These are phyloP conservation scores for Struthio camelus DNA, from an alignment of 2,113 vertebrate genomes.

Conservation along the genomic window DNA sequence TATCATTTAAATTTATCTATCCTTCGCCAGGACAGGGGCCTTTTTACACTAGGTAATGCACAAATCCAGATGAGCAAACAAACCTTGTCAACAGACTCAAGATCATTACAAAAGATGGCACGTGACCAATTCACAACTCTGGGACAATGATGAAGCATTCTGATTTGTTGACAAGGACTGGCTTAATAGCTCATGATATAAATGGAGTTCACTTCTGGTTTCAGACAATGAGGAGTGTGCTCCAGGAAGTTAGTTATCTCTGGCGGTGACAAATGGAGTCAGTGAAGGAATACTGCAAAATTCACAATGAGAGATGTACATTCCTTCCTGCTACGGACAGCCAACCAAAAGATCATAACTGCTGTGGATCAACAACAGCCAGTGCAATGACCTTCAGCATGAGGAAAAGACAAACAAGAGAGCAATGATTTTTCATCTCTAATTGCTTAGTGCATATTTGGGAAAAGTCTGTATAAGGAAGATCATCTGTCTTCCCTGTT, in stretches of 20 bases:
- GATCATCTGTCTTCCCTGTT: conserved; percentile 22
- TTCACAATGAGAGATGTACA: accelerated
- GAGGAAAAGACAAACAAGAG: neutral
- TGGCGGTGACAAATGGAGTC: neutral
- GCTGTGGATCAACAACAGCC: neutral
- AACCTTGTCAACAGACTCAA: neutral
- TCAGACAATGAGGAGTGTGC: neutral
- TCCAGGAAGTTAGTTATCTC: neutral
- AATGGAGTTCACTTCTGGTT: neutral
- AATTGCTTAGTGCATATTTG: neutral
- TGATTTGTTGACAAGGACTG: neutral
- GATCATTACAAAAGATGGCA: neutral
- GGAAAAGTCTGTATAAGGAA: conserved; percentile 3
- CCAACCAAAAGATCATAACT: neutral
- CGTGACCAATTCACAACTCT: neutral
- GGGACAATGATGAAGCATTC: neutral
- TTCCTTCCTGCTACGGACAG: neutral
- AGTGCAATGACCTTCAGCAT: neutral
- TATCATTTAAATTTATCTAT: neutral
- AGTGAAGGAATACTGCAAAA: neutral
- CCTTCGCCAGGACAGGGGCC: neutral
- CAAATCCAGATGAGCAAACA: neutral
- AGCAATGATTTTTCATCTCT: neutral
- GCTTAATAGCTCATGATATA: neutral
- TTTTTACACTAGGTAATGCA: neutral